Conservation (phyloP, 2,888 invertebrate species). For the Brachyptera putata region DNA sequence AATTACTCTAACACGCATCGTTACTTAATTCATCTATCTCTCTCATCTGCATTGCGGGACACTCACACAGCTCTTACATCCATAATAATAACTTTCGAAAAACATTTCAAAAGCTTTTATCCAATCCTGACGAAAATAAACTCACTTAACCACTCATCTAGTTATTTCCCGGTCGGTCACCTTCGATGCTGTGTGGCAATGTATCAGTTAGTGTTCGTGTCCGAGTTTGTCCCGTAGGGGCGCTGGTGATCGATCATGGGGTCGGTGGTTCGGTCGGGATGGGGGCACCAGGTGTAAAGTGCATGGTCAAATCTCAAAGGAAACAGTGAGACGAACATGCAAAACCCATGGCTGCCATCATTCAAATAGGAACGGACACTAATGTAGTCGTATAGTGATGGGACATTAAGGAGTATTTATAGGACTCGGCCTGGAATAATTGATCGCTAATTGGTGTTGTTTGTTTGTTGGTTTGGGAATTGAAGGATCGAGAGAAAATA, state of each 20-base stretch:
- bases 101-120: neutral
- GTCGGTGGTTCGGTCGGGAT: neutral
- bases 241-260: slow-evolving; percentile 14
- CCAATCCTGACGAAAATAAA: too few species aligned
- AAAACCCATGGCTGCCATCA: neutral
- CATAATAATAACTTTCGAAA: neutral
- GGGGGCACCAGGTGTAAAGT: neutral
- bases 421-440: too few species aligned
- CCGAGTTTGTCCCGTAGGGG: slow-evolving; percentile 1
- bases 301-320: neutral
- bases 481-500: too few species aligned
- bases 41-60: neutral
- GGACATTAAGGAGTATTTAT: too few species aligned
- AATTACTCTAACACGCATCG: neutral
- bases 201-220: slow-evolving; percentile 17
- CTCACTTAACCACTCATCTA: neutral
- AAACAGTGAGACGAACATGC: neutral
- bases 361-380: too few species aligned
- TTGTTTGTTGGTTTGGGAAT: too few species aligned
- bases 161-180: neutral
- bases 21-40: neutral
- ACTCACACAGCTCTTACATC: too few species aligned
- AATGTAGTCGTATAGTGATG: too few species aligned
- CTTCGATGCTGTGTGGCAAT: slow-evolving; percentile 1
- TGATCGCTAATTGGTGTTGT: too few species aligned